Base-by-base conservation (phyloP, 2,888 invertebrate species). In the Acleris sparsana region DNA sequence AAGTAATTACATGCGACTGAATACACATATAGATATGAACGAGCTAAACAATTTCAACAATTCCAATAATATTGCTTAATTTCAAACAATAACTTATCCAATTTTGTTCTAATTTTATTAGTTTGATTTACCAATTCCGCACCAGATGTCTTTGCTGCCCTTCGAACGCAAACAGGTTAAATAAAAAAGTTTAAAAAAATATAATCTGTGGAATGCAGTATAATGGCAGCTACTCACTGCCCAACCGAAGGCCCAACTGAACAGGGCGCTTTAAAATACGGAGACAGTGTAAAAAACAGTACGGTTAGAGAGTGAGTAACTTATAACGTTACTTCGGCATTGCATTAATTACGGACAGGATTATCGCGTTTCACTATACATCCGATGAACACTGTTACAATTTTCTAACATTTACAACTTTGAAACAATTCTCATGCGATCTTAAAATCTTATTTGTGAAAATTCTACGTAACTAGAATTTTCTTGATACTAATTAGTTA, bases 161-260 rank as follows among this genome's bases (percentile, higher is more conserved):
- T 73, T 73, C 77, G 79, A 78, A 73, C 70, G 70, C 48, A 75
- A 76, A 51, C 77, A 57, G 46, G 44, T 57, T 44, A 57, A 57
- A n/a, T 22, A 73, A 72, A 77, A 73, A 66, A 58, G 68, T 73
- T 73, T 66, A 65, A 68, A 76, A 80, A 83, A 80, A 83, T 82
- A 82, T 85, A 80, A 80, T 80, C 77, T 80, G 84, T 85, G 89
- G 88, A 88, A 88, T 89, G 88, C 83, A 82, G 84, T 59, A 59
- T 64, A 59, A 64, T 43, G 43, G 55, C 60, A 33, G 49, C 53
- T 57, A 63, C 22, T 53, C 46, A 62, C 62, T 39, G 52, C 20
- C 22, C 39, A 16, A 43, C 22, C 22, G n/a, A 18, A 17, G 52
- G 25, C 16, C 39, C 20, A 4, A 39, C 43, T 9, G 20, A 55